Base-by-base conservation (phyloP, 2,797 vertebrate genomes). In the Sphaeramia orbicularis region DNA sequence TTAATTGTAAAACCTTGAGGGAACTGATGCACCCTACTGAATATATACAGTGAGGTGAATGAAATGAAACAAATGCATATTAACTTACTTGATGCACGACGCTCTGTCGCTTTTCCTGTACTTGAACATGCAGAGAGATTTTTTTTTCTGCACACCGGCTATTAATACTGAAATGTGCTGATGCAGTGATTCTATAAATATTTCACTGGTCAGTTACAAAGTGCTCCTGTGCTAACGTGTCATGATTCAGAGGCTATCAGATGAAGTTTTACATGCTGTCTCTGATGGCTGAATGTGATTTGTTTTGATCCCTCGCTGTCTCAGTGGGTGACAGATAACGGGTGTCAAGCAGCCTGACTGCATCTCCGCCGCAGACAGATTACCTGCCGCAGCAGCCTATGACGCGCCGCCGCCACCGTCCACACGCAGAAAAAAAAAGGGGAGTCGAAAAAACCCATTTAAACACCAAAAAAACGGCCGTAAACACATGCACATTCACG, bases 191-290 rank as follows among this genome's bases (percentile, higher is more conserved):
- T 79, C 45, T 37, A 64, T 71, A 57, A 69, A 83, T 50, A 70
- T 67, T 54, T 61, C 21, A 5, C 49, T 14, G 81, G 73, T 65
- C 74, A 83, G 68, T 78, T 65, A 76, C 43, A 71, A 65, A 71
- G 49, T 3, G 1, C 24, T 59, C 4, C 13, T 56, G 52, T 51
- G 21, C 51, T 57, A 71, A 63, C 42, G 2, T 51, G 77, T 76
- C 81, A 65, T 70, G 74, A 84, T 67, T 85, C 70, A 73, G 71
- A 47, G 16, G 65, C 71, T 84, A 89, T 90, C 85, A 87, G 85
- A 91, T 90, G 44, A 87, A 87, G 90, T 90, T 91, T 87, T 89
- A 91, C 89, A 87, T 60, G 85, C 66, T 52, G 87, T 74, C 80
- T 86, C 71, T 71, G 88, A 88, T 85, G 84, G 71, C 82, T 77